Base-by-base conservation (phyloP, 30 jellyfish, hydroid and myxozoan species). In the Rhopilema esculentum region DNA sequence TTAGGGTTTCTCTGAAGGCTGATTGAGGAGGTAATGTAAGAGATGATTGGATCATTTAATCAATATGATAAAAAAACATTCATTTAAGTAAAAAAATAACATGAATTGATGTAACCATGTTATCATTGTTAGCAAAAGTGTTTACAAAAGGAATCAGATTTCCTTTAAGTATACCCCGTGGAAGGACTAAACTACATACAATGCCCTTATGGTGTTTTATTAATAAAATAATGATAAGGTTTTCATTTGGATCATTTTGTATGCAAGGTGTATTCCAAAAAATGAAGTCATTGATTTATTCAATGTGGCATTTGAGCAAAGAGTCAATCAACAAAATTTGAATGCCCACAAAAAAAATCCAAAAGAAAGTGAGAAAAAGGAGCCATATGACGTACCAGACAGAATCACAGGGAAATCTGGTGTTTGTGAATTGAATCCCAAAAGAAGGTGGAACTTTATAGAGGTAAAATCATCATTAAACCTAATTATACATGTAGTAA, bases 301-400 rank as follows among this genome's bases (percentile, higher is more conserved):
- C 20, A 94, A 94, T 57, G 98, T 94, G 21, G 98, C 98, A n/a
- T 94, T 94, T 66, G 91, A 79, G 68, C 96, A 94, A 69, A 70
- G 77, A 50, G 30, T 68, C 48, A 30, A 72, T 20, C 86, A 40
- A n/a, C 86, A 52, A 77, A 6, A n/a, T 1, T 76, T 25, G 4
- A 24, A 31, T 1, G 68, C n/a, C 25, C 26, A 23, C 12, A 82
- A 80, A 70, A 27, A 17, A 17, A 68, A 79, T 27, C 50, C 67
- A 77, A 79, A 30, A 40, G 89, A 28, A 9, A 66, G 31, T 40
- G 86, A 64, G 40, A 40, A 48, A 31, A 74, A 66, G 25, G 88
- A 75, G 48, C 87, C 92, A 4, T 94, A 57, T 73, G 92, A 89
- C 33, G 98, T 94, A 8, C 98, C 98, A 0, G 98, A 94, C 68